Evolutionary conservation across 1,140 invertebrate species (phyloP), one percentile per base, ranked within the genome.

Genomic region (Ladona fulva): DNA sequence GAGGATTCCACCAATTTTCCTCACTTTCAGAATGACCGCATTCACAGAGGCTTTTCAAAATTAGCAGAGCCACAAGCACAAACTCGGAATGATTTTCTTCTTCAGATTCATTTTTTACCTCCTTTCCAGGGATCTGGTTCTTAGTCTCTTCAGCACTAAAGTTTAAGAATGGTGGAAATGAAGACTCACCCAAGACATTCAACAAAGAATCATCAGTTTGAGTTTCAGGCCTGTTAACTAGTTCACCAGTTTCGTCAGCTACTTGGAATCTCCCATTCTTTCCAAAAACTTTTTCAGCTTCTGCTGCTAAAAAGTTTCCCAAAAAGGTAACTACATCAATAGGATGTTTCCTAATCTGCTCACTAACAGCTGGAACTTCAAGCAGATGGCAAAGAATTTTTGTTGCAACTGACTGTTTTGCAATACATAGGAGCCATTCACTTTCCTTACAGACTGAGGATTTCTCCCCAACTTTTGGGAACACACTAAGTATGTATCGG

Each of bases 1-100:
- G 86, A 0, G 81, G 80, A 25, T 81, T 59, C 82, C 86, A 85
- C 79, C 86, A 81, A 77, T 82, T 81, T 0, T 66, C 66, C 24
- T 80, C 77, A 22, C 80, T 37, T 11, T 78, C 42, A 0, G 78
- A 42, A 24, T 82, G 79, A 42, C 80, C 81, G 24, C 87, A 25
- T 73, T 87, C 85, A 19, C 83, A 79, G 80, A 84, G 85, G 0
- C 88, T 78, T 1, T 87, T 80, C 84, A 87, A 86, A 14, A 88
- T 81, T 74, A 84, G 82, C 1, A 85, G 81, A n/a, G 52, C n/a
- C 14, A 66, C 52, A 3, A 66, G 14, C 14, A 66, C 52, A 66
- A 66, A 66, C n/a, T 66, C 52, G 3, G 52, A 66, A 22, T 66
- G 52, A 66, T 22, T 66, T 22, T 66, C 52, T 22, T 66, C 52